Evolutionary conservation across 2,113 vertebrate species (phyloP).

Genomic region (Plecotus auritus): DNA sequence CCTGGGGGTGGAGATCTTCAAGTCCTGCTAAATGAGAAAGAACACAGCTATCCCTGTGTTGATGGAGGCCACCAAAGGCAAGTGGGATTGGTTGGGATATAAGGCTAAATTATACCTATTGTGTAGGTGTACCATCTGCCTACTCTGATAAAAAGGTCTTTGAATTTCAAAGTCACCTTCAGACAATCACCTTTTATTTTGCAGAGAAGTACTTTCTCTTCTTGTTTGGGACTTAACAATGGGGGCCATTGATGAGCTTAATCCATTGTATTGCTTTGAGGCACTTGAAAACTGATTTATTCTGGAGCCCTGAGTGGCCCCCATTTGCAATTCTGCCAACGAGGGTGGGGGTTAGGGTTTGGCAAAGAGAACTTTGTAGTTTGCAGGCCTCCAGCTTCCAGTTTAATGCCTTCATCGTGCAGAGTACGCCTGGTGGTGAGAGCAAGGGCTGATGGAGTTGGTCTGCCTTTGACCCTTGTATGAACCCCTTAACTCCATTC

Average conservation of each 20-base stretch:
- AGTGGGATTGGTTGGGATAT: neutral
- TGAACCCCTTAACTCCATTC: neutral
- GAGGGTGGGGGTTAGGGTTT: neutral
- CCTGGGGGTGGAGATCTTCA: neutral
- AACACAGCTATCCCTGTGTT: constrained; percentile 1
- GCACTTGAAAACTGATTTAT: constrained; percentile 19
- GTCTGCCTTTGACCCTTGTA: neutral
- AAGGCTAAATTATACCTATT: constrained; percentile 45
- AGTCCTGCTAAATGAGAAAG: neutral
- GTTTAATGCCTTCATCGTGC: neutral
- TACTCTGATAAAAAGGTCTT: constrained; percentile 30
- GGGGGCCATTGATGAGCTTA: constrained; percentile 29
- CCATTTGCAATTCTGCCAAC: neutral
- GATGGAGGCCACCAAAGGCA: neutral
- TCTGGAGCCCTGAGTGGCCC: neutral
- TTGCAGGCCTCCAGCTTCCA: neutral
- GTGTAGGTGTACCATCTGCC: constrained; percentile 32
- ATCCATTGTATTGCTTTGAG: constrained; percentile 15
- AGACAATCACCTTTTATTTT: constrained; percentile 51
- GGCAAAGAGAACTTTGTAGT: neutral
- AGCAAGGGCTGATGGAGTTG: neutral
- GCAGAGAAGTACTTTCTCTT: constrained; percentile 33
- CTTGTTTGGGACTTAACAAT: constrained; percentile 42
- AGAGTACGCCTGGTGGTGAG: neutral
- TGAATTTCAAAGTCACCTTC: constrained; percentile 56